Conservation (phyloP, 2,888 invertebrate species). For the Megalurothrips usitatus region DNA sequence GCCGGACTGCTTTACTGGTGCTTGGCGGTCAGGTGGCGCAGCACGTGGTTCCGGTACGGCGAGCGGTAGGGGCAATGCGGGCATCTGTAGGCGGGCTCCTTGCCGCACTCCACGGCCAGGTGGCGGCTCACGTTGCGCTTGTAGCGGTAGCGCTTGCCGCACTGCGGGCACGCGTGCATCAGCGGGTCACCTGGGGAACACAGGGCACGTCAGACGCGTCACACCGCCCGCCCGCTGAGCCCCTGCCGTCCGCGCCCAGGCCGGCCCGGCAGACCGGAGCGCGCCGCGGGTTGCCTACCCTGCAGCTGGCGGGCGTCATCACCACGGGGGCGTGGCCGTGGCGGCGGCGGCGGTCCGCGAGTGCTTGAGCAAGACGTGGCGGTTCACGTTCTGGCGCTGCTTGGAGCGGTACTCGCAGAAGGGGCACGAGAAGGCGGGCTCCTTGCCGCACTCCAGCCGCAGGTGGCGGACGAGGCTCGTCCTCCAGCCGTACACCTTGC, state of each 20-base stretch:
- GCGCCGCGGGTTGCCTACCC: not conserved
- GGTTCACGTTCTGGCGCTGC: conserved; percentile 44
- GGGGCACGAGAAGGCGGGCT: conserved; percentile 45
- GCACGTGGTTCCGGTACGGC: not conserved
- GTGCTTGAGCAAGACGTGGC: conserved; percentile 42
- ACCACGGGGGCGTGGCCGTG: not conserved
- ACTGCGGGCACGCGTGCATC: conserved; percentile 43
- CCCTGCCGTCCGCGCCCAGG: not conserved
- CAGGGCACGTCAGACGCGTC: no score
- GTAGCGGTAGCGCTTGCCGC: conserved; percentile 47
- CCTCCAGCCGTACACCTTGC: conserved; percentile 41
- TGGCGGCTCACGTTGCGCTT: conserved; percentile 47
- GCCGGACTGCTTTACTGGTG: not conserved
- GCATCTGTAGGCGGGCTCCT: conserved; percentile 45
- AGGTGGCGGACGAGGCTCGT: conserved; percentile 42
- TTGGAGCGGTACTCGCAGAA: conserved; percentile 45
- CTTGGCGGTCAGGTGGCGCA: not conserved
- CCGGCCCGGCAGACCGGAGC: not conserved
- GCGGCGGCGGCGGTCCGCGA: not conserved
- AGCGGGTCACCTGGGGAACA: not conserved
- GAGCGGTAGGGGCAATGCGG: conserved; percentile 44
- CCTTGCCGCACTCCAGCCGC: conserved; percentile 46
- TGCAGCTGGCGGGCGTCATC: not conserved
- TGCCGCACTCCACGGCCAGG: conserved; percentile 47
- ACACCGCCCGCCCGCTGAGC: not conserved